Percentiles rank a stretch among this genome's conserved stretches.
phyloP scores from a whole-genome alignment of 2,797 vertebrate species.

The Esox lucius region DNA sequence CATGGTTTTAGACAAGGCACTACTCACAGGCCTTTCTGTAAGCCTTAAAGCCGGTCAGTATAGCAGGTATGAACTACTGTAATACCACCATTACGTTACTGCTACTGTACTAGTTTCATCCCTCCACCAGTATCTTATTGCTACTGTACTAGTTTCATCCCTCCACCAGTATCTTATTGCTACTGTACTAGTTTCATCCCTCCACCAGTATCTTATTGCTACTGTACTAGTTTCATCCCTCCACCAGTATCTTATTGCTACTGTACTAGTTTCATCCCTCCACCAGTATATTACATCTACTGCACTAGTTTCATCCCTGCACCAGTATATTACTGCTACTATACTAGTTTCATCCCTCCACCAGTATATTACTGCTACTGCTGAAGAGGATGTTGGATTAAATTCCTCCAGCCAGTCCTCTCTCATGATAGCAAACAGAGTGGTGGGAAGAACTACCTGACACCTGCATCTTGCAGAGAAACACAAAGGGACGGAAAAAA shows the following conservation, averaged over 20 bases:
- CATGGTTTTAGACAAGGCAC: constrained; percentile 13
- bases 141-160: not conserved
- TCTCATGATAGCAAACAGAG: constrained; percentile 26
- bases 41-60: not conserved
- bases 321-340: not conserved
- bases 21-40: constrained; percentile 5
- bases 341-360: not conserved
- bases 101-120: not conserved
- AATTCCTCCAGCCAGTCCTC: constrained; percentile 57
- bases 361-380: not conserved
- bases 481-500: constrained; percentile 55
- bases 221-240: not conserved
- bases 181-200: not conserved
- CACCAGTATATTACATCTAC: not conserved
- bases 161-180: not conserved
- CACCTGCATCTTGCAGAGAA: constrained; percentile 64
- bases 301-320: not conserved
- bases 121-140: not conserved
- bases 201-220: not conserved
- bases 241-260: not conserved
- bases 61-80: not conserved
- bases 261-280: not conserved
- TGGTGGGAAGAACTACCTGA: constrained; percentile 28
- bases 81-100: not conserved
- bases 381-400: constrained; percentile 21